phyloP scores from a whole-genome alignment of 2,113 vertebrate genomes.

The Charadrius vociferus region DNA sequence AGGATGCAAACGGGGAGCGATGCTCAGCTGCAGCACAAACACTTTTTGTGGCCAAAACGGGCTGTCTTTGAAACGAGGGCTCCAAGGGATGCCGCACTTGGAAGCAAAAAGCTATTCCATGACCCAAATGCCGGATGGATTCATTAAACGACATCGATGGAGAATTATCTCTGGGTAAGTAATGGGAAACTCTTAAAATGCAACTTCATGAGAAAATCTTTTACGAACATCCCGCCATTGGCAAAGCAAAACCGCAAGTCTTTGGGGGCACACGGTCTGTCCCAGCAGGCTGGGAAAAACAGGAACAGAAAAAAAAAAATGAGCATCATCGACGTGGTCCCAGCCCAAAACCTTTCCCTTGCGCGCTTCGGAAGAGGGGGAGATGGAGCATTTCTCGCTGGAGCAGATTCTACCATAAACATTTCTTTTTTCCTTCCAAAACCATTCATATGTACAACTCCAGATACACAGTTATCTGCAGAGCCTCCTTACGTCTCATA shows the following conservation, averaged over 20 bases:
- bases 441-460: neutral
- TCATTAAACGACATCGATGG: rapidly evolving
- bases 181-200: neutral
- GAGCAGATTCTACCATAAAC: neutral
- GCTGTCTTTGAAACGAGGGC: neutral
- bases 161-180: neutral
- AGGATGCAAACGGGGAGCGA: neutral
- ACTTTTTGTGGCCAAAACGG: neutral
- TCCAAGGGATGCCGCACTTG: neutral
- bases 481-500: neutral
- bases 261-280: neutral
- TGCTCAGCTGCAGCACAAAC: neutral
- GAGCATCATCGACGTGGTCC: neutral
- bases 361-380: neutral
- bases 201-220: neutral
- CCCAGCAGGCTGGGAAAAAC: neutral
- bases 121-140: neutral
- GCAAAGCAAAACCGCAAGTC: neutral
- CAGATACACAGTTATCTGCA: neutral
- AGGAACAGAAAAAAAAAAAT: neutral
- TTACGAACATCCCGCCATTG: neutral
- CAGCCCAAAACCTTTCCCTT: neutral
- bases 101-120: neutral
- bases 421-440: neutral
- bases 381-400: neutral